A percentile compares a stretch with the other conserved stretches of the same genome.
phyloP scores from a whole-genome alignment of 2,888 invertebrate species.

The Rambutsinella grinnellia region DNA sequence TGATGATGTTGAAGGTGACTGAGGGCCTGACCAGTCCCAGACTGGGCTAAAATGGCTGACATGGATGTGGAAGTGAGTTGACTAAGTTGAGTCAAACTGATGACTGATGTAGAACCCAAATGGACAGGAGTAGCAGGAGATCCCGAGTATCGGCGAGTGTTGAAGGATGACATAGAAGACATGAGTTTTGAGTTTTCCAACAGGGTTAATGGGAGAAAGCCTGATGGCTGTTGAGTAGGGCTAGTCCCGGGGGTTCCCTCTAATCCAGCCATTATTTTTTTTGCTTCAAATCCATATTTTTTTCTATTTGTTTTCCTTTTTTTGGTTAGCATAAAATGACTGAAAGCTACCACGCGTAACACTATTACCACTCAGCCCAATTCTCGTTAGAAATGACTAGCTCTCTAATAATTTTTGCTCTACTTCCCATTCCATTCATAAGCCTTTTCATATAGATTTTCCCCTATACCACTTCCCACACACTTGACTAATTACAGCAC shows the following conservation, averaged over 20 bases:
- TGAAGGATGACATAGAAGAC: constrained; percentile 50
- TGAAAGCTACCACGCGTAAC: constrained; percentile 12
- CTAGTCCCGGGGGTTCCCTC: constrained; percentile 67
- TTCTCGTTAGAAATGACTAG: neutral
- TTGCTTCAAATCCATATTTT: constrained; percentile 26
- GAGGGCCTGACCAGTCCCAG: constrained; percentile 20
- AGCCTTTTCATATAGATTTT: no score
- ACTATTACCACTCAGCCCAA: constrained; percentile 1
- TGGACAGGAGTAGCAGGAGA: constrained; percentile 7
- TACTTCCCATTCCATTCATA: neutral
- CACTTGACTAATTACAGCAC: no score
- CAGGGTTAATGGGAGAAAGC: constrained; percentile 46
- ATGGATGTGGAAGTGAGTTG: constrained; percentile 44
- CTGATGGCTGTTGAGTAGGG: constrained; percentile 65
- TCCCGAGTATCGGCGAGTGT: constrained; percentile 8
- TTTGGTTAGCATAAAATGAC: neutral
- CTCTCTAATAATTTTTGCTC: neutral
- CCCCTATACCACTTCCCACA: no score
- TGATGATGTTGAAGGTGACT: constrained; percentile 43
- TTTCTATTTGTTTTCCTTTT: neutral
- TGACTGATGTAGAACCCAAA: constrained; percentile 24
- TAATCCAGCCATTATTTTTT: constrained; percentile 54
- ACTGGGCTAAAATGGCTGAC: constrained; percentile 44
- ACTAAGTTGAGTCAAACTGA: constrained; percentile 45
- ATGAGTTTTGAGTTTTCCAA: constrained; percentile 55